Evolutionary conservation across 2,888 invertebrate species (phyloP).

Genomic region (Acronicta psi): DNA sequence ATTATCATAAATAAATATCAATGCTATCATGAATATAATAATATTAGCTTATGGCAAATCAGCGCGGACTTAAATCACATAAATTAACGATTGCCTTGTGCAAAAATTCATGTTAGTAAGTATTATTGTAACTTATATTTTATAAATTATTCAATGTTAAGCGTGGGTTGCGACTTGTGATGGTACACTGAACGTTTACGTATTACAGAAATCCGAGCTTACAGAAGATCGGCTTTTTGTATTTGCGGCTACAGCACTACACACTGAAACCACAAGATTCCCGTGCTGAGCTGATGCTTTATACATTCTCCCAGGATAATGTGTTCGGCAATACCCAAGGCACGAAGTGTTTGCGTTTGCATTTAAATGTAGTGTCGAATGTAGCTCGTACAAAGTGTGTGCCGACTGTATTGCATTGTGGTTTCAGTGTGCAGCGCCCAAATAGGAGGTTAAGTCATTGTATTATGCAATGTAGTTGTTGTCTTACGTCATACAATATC

Average conservation of each 20-base stretch:
- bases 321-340: neutral
- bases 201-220: constrained; percentile 28
- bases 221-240: constrained; percentile 22
- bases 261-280: constrained; percentile 20
- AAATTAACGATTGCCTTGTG: constrained; percentile 29
- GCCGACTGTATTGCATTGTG: neutral
- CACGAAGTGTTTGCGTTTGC: neutral
- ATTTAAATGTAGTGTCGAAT: constrained; percentile 14
- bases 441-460: constrained; percentile 43
- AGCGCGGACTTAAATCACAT: constrained; percentile 14
- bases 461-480: constrained; percentile 36
- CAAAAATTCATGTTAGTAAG: constrained; percentile 29
- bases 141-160: constrained; percentile 24
- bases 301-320: constrained; percentile 1
- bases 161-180: constrained; percentile 16
- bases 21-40: constrained; percentile 21
- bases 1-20: constrained; percentile 19
- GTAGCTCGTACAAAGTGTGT: constrained; percentile 3
- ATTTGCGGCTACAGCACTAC: constrained; percentile 9
- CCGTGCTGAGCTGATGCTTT: neutral
- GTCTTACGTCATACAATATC: constrained; percentile 39
- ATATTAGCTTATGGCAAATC: constrained; percentile 23
- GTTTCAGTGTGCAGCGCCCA: constrained; percentile 31
- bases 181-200: constrained; percentile 10
- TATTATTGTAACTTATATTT: constrained; percentile 40